Evolutionary conservation across 2,888 invertebrate genomes (phyloP).

Genomic region (Xestoiulus laeticollis): DNA sequence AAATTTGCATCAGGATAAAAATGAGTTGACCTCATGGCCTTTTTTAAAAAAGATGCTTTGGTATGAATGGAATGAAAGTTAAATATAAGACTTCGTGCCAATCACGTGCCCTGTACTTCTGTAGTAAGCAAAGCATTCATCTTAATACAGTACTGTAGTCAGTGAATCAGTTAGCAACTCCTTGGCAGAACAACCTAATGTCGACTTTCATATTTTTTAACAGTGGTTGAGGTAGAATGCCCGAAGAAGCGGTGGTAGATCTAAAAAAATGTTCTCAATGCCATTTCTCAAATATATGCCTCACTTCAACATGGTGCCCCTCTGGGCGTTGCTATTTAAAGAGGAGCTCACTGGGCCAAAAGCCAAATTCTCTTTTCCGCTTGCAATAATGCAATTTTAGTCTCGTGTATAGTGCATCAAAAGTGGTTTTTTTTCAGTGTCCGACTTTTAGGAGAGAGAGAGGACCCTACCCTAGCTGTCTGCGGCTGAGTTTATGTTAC

Average conservation of each 20-base stretch:
- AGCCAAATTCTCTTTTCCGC: slow-evolving; percentile 15
- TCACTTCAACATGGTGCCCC: not conserved
- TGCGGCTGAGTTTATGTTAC: not conserved
- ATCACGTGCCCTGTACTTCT: not conserved
- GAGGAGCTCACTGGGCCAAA: not conserved
- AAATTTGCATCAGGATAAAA: no score
- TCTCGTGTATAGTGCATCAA: not conserved
- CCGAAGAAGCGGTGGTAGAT: not conserved
- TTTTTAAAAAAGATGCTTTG: not conserved
- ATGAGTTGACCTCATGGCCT: no score
- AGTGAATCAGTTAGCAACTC: not conserved
- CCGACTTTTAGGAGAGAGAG: not conserved
- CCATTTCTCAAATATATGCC: not conserved
- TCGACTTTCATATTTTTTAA: not conserved
- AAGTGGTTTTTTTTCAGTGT: no score
- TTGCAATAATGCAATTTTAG: not conserved
- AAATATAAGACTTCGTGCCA: not conserved
- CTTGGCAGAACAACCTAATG: not conserved
- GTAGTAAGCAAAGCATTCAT: not conserved
- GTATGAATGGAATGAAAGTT: not conserved
- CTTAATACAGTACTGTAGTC: not conserved
- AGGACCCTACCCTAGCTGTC: not conserved
- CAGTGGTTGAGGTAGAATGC: not conserved
- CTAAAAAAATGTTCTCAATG: slow-evolving; percentile 1
- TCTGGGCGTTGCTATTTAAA: not conserved